Percentiles rank a stretch among this genome's conserved stretches.
These are phyloP conservation scores for Heptranchias perlo DNA, from an alignment of 2,113 vertebrate genomes.

Conservation along the genomic window DNA sequence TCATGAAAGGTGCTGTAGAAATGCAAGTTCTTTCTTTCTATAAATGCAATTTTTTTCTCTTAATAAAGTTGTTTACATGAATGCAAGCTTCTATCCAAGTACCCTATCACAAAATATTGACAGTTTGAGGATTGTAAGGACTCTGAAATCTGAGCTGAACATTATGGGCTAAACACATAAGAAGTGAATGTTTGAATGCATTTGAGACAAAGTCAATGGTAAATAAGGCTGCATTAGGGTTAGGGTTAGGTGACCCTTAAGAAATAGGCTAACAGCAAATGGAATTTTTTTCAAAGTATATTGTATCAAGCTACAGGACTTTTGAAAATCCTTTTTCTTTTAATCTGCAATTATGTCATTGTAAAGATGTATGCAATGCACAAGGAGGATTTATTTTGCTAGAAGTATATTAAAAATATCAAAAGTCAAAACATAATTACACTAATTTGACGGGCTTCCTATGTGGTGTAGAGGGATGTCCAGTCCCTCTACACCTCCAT, in stretches of 20 bases:
- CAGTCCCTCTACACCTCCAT: too few relatives aligned
- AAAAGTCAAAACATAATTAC: background rate
- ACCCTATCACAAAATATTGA: too few relatives aligned
- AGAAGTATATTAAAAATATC: background rate
- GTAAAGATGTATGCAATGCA: background rate
- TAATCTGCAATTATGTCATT: background rate
- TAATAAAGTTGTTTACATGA: too few relatives aligned
- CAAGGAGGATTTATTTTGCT: background rate
- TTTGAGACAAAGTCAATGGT: background rate
- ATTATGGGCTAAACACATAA: background rate
- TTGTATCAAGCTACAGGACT: background rate
- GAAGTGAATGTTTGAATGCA: background rate
- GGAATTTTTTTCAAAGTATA: background rate
- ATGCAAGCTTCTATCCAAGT: too few relatives aligned
- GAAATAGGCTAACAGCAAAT: background rate
- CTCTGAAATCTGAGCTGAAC: too few relatives aligned
- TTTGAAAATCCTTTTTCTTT: background rate
- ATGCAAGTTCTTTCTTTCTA: too few relatives aligned
- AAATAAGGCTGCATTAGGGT: background rate
- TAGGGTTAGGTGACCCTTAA: too few relatives aligned
- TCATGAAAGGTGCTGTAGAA: too few relatives aligned
- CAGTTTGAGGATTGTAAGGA: too few relatives aligned
- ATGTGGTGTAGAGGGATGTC: too few relatives aligned
- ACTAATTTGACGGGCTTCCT: background rate
- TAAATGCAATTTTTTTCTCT: too few relatives aligned